Evolutionary conservation across 2,888 invertebrate genomes (phyloP).

Genomic region (Dendrolimus houi): DNA sequence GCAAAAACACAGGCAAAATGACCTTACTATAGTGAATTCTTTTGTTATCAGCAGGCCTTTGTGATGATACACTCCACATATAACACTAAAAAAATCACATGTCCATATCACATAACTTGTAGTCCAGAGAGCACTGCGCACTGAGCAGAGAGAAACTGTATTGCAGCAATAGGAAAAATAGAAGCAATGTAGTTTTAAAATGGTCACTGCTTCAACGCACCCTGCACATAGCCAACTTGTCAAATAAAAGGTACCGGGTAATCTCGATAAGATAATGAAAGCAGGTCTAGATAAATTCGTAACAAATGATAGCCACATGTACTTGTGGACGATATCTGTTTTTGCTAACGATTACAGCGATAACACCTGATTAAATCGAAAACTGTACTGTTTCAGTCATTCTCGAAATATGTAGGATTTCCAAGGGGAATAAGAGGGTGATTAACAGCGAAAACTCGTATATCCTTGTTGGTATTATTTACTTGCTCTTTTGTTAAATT

Average conservation of each 20-base stretch:
- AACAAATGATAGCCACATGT: slow-evolving; percentile 45
- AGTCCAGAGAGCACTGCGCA: not conserved
- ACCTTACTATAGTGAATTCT: too few species aligned
- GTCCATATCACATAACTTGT: not conserved
- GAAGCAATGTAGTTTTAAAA: not conserved
- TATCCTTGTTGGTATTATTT: too few species aligned
- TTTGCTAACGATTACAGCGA: slow-evolving; percentile 58
- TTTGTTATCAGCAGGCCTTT: too few species aligned
- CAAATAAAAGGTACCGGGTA: slow-evolving; percentile 60
- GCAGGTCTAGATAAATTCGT: slow-evolving; percentile 73
- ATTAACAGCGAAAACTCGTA: not conserved
- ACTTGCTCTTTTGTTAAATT: too few species aligned
- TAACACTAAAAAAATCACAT: not conserved
- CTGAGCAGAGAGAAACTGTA: not conserved
- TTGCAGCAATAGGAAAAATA: not conserved
- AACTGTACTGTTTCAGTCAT: slow-evolving; percentile 12
- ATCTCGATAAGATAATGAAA: slow-evolving; percentile 68
- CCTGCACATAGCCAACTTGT: slow-evolving; percentile 43
- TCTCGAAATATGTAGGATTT: not conserved
- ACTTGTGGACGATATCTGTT: slow-evolving; percentile 37
- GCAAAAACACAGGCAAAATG: too few species aligned
- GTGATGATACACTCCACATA: not conserved
- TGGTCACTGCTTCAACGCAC: slow-evolving; percentile 27
- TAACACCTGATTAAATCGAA: slow-evolving; percentile 45
- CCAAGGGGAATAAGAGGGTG: not conserved